A percentile compares a stretch with the other conserved stretches of the same genome.
Evolutionary conservation across 2,113 vertebrate genomes (phyloP).

Genomic region (Engystomops pustulosus): DNA sequence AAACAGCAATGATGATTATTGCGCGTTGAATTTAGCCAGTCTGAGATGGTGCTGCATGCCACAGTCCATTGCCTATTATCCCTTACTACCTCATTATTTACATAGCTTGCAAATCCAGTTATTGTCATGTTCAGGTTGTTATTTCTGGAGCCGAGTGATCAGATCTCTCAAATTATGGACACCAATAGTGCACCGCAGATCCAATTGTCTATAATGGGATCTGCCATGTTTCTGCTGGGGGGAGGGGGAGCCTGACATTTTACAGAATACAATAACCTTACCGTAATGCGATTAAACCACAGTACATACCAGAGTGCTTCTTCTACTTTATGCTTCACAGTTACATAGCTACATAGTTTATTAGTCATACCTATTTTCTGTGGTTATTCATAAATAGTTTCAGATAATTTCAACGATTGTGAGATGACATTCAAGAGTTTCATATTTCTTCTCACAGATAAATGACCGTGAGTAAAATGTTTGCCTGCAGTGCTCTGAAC

Average conservation of each 20-base stretch:
- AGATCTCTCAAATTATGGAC: no score
- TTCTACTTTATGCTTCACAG: not conserved
- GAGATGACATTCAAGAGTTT: not conserved
- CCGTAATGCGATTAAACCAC: not conserved
- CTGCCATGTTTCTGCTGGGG: no score
- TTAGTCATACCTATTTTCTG: not conserved
- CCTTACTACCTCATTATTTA: not conserved
- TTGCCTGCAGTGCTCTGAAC: not conserved
- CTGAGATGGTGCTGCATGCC: no score
- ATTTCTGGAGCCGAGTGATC: no score
- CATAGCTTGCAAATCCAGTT: no score
- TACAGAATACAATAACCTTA: no score
- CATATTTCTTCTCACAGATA: not conserved
- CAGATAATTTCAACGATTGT: not conserved
- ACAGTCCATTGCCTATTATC: not conserved
- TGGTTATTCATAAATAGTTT: conserved; percentile 15
- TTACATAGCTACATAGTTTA: not conserved
- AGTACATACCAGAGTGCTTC: not conserved
- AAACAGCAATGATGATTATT: not conserved
- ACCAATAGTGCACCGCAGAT: no score
- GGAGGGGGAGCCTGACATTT: no score
- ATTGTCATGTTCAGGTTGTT: no score
- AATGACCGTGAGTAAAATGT: not conserved
- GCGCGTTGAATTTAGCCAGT: not conserved
- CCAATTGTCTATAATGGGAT: no score